Percentiles rank a stretch among this genome's conserved stretches.
Conservation (phyloP, 2,113 vertebrate species). For the Hoplias malabaricus region DNA sequence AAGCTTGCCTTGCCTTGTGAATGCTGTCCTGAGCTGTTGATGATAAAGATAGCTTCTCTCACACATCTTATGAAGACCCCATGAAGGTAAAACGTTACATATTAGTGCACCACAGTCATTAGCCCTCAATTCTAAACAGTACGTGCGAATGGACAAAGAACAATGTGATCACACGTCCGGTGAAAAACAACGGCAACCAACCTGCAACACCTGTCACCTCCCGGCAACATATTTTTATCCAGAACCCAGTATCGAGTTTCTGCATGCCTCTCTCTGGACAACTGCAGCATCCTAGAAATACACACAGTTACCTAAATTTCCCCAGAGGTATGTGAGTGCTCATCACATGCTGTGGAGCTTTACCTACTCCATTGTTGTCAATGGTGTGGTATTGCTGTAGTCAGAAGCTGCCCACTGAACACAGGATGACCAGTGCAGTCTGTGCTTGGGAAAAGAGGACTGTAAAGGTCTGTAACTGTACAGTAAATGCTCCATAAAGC, state of each 20-base stretch:
- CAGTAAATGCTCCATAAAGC: no score
- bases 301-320: background rate
- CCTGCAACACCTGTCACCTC: constrained; percentile 59
- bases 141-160: background rate
- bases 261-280: constrained; percentile 56
- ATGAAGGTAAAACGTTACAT: no score
- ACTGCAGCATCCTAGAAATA: constrained; percentile 39
- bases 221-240: constrained; percentile 39
- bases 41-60: no score
- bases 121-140: background rate
- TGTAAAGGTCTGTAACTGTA: no score
- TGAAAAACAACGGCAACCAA: background rate
- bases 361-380: background rate
- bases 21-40: no score
- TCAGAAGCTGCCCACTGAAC: background rate
- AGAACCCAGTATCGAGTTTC: constrained; percentile 60
- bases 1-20: no score
- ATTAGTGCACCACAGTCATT: no score
- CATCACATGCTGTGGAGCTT: background rate
- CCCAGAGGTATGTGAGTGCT: background rate
- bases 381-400: background rate
- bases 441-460: background rate
- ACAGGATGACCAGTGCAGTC: background rate
- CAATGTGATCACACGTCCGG: background rate
- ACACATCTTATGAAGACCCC: no score